A percentile compares a stretch with the other conserved stretches of the same genome.
phyloP scores from a whole-genome alignment of 1,140 invertebrate genomes.

The Anagrus nilaparvatae region DNA sequence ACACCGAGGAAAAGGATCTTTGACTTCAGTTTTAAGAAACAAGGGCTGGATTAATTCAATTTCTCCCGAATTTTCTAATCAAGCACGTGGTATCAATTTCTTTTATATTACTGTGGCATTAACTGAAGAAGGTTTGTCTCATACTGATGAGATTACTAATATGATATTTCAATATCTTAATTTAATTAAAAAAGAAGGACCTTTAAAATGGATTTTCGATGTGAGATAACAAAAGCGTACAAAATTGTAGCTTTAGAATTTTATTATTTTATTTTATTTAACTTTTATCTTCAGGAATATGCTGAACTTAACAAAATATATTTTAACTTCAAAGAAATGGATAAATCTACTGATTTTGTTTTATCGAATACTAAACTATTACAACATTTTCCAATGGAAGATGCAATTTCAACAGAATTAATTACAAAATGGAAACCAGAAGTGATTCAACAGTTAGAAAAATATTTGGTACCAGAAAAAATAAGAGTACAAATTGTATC shows the following conservation, averaged over 20 bases:
- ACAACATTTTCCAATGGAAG: slow-evolving; percentile 73
- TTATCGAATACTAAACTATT: slow-evolving; percentile 50
- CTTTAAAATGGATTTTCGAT: slow-evolving; percentile 78
- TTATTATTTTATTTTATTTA: background rate
- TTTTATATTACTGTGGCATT: slow-evolving; percentile 83
- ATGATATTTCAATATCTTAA: slow-evolving; percentile 83
- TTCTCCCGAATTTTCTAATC: slow-evolving; percentile 62
- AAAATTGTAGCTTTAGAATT: too few relatives aligned
- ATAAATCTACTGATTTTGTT: slow-evolving; percentile 63
- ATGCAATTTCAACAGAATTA: slow-evolving; percentile 72
- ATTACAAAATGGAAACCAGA: slow-evolving; percentile 78
- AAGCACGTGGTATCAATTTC: slow-evolving; percentile 77
- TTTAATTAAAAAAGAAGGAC: slow-evolving; percentile 63
- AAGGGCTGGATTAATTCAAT: slow-evolving; percentile 84
- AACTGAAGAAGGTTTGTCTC: slow-evolving; percentile 79
- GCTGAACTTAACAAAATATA: slow-evolving; percentile 65
- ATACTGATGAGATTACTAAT: slow-evolving; percentile 75
- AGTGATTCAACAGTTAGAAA: slow-evolving; percentile 62
- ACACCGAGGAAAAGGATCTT: slow-evolving; percentile 88
- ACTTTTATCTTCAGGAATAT: slow-evolving; percentile 53
- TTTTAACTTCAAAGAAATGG: slow-evolving; percentile 86
- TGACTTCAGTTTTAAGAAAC: slow-evolving; percentile 77
- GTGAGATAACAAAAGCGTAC: slow-evolving; percentile 18
- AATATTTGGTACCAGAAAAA: slow-evolving; percentile 67
- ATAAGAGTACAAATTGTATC: slow-evolving; percentile 60